phyloP scores from a whole-genome alignment of 2,888 invertebrate species.

The Melipona bicolor region DNA sequence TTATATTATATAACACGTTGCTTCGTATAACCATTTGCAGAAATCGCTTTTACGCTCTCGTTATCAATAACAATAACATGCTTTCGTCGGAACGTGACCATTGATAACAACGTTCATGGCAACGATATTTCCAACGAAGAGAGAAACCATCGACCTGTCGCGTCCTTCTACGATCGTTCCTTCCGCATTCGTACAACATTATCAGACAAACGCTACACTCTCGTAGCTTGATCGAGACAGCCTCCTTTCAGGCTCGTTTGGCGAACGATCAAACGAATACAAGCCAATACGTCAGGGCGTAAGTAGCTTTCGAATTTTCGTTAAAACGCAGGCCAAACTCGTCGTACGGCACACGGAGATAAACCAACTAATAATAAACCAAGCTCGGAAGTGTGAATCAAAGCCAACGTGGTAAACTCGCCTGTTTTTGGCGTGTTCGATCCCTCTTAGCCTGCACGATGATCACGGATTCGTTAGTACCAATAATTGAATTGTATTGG shows the following conservation, averaged over 20 bases:
- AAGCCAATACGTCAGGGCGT: conserved; percentile 27
- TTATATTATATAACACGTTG: too few species aligned
- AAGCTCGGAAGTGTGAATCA: not conserved
- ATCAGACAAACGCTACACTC: conserved; percentile 1
- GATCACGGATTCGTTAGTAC: not conserved
- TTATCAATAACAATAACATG: conserved; percentile 8
- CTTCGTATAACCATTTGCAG: too few species aligned
- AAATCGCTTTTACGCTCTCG: too few species aligned
- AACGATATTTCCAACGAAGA: conserved; percentile 9
- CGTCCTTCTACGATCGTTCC: conserved; percentile 35
- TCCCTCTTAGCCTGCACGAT: too few species aligned
- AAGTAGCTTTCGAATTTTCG: conserved; percentile 41
- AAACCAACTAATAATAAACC: conserved; percentile 39
- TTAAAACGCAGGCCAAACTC: conserved; percentile 29
- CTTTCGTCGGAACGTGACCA: not conserved
- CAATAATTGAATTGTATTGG: conserved; percentile 33
- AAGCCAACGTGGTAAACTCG: conserved; percentile 20
- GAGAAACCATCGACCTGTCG: conserved; percentile 28
- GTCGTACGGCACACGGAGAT: not conserved
- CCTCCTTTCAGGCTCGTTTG: conserved; percentile 8
- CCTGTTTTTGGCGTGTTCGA: not conserved
- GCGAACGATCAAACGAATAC: conserved; percentile 26
- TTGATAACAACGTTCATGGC: conserved; percentile 30
- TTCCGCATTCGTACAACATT: not conserved
- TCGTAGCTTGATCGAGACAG: not conserved